A percentile compares a stretch with the other conserved stretches of the same genome.
Conservation (phyloP, 2,888 invertebrate species). For the Nephrotoma flavescens region DNA sequence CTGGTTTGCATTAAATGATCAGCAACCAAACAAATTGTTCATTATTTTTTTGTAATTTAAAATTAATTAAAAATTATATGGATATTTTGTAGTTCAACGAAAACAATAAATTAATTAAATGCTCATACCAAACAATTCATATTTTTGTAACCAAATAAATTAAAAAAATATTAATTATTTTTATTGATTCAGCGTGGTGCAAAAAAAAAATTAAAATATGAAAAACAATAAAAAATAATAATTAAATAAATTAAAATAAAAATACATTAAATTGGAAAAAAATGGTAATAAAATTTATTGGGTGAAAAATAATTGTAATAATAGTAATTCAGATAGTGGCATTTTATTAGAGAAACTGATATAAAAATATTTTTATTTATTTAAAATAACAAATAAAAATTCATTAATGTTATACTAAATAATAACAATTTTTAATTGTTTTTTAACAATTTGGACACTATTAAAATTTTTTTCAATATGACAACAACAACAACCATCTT, state of each 20-base stretch:
- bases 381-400: background rate
- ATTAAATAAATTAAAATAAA: background rate
- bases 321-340: background rate
- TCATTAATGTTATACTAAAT: background rate
- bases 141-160: background rate
- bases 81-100: background rate
- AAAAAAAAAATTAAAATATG: background rate
- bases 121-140: background rate
- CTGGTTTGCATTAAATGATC: too few relatives aligned
- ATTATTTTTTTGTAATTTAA: background rate
- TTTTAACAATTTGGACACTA: too few relatives aligned
- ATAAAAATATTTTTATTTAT: background rate
- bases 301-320: background rate
- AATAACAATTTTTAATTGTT: background rate
- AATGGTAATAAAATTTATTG: background rate
- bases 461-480: too few relatives aligned
- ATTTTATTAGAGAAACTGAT: background rate
- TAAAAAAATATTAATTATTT: background rate
- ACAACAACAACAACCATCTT: too few relatives aligned
- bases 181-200: background rate
- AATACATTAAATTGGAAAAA: background rate
- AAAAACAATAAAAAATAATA: background rate
- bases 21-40: background rate
- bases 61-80: background rate
- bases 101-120: background rate